Percentiles rank a stretch among this genome's conserved stretches.
Conservation (phyloP, 2,888 invertebrate species). For the Alloscopus bannaensis region DNA sequence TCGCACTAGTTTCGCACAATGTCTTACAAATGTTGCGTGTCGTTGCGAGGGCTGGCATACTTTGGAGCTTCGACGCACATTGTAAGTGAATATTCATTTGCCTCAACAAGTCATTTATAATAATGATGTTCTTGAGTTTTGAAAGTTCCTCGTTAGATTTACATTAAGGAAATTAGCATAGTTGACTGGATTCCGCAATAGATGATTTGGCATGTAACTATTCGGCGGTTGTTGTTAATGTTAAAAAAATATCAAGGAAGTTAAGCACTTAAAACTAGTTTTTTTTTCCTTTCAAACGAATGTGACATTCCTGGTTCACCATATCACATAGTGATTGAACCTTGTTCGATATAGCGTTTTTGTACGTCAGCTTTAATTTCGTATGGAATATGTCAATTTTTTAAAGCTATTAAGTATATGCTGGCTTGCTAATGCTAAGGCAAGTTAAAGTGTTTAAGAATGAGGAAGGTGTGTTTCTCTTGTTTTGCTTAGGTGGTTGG, state of each 20-base stretch:
- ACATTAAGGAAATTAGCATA: too few relatives aligned
- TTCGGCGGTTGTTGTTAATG: too few relatives aligned
- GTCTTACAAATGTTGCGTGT: slow-evolving; percentile 60
- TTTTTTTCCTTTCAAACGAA: background rate
- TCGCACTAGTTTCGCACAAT: slow-evolving; percentile 17
- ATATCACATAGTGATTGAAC: too few relatives aligned
- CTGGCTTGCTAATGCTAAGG: background rate
- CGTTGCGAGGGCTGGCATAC: slow-evolving; percentile 57
- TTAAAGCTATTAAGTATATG: too few relatives aligned
- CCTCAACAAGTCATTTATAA: slow-evolving; percentile 35
- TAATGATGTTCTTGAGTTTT: too few relatives aligned
- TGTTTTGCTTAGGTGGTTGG: slow-evolving; percentile 54
- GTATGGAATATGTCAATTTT: too few relatives aligned
- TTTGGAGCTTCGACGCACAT: slow-evolving; percentile 60
- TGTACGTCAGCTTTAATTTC: too few relatives aligned
- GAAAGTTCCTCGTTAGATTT: too few relatives aligned
- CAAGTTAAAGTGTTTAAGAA: background rate
- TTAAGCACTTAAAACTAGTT: background rate
- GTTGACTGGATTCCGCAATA: too few relatives aligned
- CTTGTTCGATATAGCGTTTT: too few relatives aligned
- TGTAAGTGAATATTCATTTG: slow-evolving; percentile 45
- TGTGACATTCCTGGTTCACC: background rate
- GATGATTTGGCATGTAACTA: too few relatives aligned
- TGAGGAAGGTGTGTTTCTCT: slow-evolving; percentile 7
- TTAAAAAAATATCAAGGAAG: background rate